Evolutionary conservation across 2,113 vertebrate species (phyloP).

Genomic region (Nettapus auritus): DNA sequence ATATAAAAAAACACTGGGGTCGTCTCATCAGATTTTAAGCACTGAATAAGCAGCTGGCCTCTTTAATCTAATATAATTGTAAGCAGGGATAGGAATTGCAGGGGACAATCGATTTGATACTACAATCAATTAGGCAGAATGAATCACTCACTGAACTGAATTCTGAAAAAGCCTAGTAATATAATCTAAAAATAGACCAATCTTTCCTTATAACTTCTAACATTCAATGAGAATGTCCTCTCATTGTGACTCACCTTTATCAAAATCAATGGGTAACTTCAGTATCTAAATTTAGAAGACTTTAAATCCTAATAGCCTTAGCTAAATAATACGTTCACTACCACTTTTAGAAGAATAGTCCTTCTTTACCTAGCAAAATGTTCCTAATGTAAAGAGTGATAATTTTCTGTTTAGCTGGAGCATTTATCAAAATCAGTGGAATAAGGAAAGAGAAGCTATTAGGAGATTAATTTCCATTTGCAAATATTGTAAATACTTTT

Average conservation of each 20-base stretch:
- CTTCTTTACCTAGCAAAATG: neutral
- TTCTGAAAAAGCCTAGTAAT: neutral
- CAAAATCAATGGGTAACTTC: neutral
- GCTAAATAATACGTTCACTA: neutral
- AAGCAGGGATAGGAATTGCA: neutral
- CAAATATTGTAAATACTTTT: neutral
- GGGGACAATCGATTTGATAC: neutral
- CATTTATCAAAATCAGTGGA: neutral
- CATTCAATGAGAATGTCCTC: neutral
- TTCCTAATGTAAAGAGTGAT: neutral
- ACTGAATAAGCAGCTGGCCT: neutral
- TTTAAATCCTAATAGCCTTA: neutral
- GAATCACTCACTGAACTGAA: neutral
- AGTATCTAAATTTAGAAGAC: neutral
- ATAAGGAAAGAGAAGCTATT: neutral
- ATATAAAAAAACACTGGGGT: neutral
- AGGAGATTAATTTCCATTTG: neutral
- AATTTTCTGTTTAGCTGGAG: neutral
- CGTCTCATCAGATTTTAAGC: neutral
- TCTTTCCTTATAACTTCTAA: neutral
- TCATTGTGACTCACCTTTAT: neutral
- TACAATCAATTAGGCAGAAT: neutral
- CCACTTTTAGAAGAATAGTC: neutral
- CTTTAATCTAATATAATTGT: neutral
- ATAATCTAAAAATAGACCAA: neutral